These are phyloP conservation scores for Cyclina sinensis DNA, from an alignment of 1,140 invertebrate species.

Conservation along the genomic window DNA sequence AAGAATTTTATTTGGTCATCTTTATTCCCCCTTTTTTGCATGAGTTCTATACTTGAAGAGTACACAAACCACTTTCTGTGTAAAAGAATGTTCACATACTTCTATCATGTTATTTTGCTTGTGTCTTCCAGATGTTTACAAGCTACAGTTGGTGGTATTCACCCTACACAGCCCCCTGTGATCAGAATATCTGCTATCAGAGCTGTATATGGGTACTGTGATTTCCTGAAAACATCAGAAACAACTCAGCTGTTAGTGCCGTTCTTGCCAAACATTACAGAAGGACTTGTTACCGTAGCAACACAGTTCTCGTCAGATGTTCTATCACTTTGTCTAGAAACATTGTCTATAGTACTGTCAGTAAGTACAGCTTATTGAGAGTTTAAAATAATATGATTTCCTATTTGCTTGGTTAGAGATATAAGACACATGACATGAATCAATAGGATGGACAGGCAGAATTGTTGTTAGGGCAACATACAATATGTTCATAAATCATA, in stretches of 20 bases:
- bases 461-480: too few relatives aligned
- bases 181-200: conserved; percentile 87
- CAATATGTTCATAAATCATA: too few relatives aligned
- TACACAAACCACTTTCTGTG: too few relatives aligned
- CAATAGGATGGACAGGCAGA: too few relatives aligned
- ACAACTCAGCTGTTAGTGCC: conserved; percentile 86
- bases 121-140: conserved; percentile 88
- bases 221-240: conserved; percentile 87
- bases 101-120: too few relatives aligned
- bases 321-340: conserved; percentile 90
- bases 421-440: too few relatives aligned
- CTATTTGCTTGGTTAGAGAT: too few relatives aligned
- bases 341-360: conserved; percentile 90
- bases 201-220: conserved; percentile 88
- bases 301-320: conserved; percentile 89
- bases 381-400: too few relatives aligned
- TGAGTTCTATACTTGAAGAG: too few relatives aligned
- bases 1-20: too few relatives aligned
- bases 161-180: conserved; percentile 88
- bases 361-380: conserved; percentile 86
- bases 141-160: conserved; percentile 89
- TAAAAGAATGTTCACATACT: too few relatives aligned
- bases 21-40: too few relatives aligned
- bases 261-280: conserved; percentile 88
- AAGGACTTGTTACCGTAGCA: conserved; percentile 88